Percentiles rank a stretch among this genome's conserved stretches.
Evolutionary conservation across 2,797 vertebrate genomes (phyloP).

Genomic region (Channa striata): DNA sequence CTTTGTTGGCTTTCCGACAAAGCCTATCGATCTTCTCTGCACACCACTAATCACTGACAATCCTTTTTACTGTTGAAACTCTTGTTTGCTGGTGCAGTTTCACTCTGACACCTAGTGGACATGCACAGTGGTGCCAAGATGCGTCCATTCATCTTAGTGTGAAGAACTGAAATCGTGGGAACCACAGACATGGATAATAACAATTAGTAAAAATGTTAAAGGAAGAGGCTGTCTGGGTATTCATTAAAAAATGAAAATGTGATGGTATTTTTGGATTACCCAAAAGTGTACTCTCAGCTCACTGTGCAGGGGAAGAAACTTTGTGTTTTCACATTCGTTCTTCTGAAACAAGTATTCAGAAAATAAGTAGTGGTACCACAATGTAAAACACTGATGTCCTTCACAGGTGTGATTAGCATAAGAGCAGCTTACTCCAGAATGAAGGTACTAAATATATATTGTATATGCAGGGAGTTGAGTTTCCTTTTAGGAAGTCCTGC

Average conservation of each 20-base stretch:
- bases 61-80: neutral
- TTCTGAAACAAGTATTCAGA: neutral
- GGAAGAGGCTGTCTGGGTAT: neutral
- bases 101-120: slow-evolving; percentile 67
- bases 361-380: neutral
- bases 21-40: neutral
- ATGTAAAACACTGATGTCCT: neutral
- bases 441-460: too few species aligned
- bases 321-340: too few species aligned
- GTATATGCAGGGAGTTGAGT: too few species aligned
- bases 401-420: too few species aligned
- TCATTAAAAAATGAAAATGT: neutral
- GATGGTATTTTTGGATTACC: neutral
- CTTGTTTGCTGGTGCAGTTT: neutral
- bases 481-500: neutral
- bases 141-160: too few species aligned
- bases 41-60: neutral
- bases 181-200: neutral
- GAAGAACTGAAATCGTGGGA: neutral
- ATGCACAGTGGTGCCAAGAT: neutral
- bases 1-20: neutral
- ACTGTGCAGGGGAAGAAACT: neutral
- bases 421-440: too few species aligned
- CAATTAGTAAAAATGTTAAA: too few species aligned
- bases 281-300: neutral